Evolutionary conservation across 2,113 vertebrate species (phyloP).

Genomic region (Phrynosoma platyrhinos): DNA sequence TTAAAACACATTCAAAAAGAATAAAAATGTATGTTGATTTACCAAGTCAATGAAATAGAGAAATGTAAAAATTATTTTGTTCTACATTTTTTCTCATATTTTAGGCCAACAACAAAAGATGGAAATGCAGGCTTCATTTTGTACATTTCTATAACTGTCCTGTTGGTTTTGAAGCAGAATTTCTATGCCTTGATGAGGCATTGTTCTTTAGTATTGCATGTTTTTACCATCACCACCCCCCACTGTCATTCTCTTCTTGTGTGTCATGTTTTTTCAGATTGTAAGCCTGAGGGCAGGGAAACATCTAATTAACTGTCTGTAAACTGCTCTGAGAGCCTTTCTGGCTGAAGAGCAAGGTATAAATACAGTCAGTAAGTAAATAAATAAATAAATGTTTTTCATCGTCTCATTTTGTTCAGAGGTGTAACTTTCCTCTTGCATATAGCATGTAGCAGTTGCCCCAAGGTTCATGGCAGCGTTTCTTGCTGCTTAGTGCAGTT

Average conservation of each 20-base stretch:
- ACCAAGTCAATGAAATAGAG: background rate
- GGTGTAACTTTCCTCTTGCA: background rate
- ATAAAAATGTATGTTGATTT: background rate
- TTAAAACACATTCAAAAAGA: conserved; percentile 35
- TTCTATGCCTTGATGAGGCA: conserved; percentile 12
- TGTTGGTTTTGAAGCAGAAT: conserved; percentile 46
- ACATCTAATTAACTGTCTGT: too few relatives aligned
- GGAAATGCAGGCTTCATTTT: conserved; percentile 33
- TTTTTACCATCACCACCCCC: too few relatives aligned
- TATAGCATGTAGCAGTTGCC: background rate
- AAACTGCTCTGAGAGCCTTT: too few relatives aligned
- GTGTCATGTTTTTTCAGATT: too few relatives aligned
- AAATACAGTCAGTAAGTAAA: too few relatives aligned
- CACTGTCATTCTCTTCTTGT: too few relatives aligned
- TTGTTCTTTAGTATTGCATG: conserved; percentile 47
- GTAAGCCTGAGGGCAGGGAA: too few relatives aligned
- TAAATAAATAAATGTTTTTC: too few relatives aligned
- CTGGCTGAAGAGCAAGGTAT: too few relatives aligned
- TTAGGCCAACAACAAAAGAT: background rate
- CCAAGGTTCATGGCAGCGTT: background rate
- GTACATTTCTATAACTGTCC: conserved; percentile 42
- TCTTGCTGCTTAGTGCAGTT: background rate
- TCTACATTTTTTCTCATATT: background rate
- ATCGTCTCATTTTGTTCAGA: background rate
- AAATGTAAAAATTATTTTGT: background rate